Conservation (phyloP, 2,888 invertebrate species). For the Eupithecia subumbrata region DNA sequence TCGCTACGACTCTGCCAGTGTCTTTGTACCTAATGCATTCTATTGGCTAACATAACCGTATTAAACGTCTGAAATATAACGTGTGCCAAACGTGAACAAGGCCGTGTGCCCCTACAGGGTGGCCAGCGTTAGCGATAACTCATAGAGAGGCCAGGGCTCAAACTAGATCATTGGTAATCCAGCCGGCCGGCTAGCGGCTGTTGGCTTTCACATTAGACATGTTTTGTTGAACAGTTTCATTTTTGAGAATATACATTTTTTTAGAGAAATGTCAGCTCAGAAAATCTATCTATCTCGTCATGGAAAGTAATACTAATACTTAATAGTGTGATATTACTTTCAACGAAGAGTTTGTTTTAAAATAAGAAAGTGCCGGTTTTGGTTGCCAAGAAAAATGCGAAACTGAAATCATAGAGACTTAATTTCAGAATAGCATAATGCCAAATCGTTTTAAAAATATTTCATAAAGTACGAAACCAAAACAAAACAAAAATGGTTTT, state of each 20-base stretch:
- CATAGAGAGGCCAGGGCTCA: constrained; percentile 34
- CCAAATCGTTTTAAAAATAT: no score
- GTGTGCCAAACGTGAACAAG: not conserved
- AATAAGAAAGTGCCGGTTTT: not conserved
- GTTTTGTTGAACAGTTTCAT: not conserved
- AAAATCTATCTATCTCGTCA: not conserved
- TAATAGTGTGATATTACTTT: no score
- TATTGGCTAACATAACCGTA: not conserved
- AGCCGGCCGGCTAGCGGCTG: constrained; percentile 16
- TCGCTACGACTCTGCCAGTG: no score
- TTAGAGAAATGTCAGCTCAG: no score
- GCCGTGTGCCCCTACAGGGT: not conserved
- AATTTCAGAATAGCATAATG: not conserved
- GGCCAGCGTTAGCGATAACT: constrained; percentile 31
- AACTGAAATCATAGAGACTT: not conserved
- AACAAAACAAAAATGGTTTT: no score
- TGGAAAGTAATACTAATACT: not conserved
- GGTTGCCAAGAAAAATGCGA: not conserved
- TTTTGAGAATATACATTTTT: not conserved
- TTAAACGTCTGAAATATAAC: not conserved
- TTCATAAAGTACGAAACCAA: no score
- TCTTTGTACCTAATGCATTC: no score
- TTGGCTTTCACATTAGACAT: constrained; percentile 26
- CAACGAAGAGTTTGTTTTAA: no score
- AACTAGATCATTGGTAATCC: constrained; percentile 38